These are phyloP conservation scores for Cheilosia impressa DNA, from an alignment of 2,888 invertebrate genomes.

Conservation along the genomic window DNA sequence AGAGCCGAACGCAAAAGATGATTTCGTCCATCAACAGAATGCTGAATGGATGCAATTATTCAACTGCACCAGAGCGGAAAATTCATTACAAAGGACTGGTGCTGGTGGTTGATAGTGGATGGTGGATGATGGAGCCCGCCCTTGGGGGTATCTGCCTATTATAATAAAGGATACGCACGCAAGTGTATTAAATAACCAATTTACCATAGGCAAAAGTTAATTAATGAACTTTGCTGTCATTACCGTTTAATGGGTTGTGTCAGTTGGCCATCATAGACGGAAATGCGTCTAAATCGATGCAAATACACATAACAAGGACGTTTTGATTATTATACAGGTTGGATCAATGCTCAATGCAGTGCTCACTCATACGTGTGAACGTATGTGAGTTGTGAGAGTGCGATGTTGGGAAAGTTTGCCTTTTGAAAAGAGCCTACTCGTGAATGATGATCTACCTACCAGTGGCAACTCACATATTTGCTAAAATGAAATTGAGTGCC, in stretches of 20 bases:
- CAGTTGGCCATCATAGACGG: not conserved
- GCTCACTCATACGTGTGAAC: too few relatives aligned
- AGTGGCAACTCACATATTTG: too few relatives aligned
- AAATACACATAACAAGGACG: not conserved
- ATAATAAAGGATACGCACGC: constrained; percentile 18
- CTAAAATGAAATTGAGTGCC: too few relatives aligned
- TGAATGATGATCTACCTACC: too few relatives aligned
- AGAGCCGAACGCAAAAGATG: constrained; percentile 43
- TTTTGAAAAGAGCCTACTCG: too few relatives aligned
- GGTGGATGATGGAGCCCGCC: not conserved
- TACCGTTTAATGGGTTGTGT: not conserved
- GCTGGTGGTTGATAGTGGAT: not conserved
- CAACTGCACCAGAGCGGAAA: constrained; percentile 49
- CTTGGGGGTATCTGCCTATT: not conserved
- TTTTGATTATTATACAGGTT: too few relatives aligned
- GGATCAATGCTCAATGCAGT: too few relatives aligned
- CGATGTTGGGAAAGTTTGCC: too few relatives aligned
- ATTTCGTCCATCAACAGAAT: constrained; percentile 33
- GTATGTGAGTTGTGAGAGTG: too few relatives aligned
- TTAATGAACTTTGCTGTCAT: constrained; percentile 9
- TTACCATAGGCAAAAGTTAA: constrained; percentile 19
- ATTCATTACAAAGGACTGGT: constrained; percentile 43
- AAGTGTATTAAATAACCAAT: constrained; percentile 32
- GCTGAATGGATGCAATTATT: constrained; percentile 63
- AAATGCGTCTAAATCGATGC: constrained; percentile 5